Base-by-base conservation (phyloP, 2,888 invertebrate species). In the Ditula angustiorana region DNA sequence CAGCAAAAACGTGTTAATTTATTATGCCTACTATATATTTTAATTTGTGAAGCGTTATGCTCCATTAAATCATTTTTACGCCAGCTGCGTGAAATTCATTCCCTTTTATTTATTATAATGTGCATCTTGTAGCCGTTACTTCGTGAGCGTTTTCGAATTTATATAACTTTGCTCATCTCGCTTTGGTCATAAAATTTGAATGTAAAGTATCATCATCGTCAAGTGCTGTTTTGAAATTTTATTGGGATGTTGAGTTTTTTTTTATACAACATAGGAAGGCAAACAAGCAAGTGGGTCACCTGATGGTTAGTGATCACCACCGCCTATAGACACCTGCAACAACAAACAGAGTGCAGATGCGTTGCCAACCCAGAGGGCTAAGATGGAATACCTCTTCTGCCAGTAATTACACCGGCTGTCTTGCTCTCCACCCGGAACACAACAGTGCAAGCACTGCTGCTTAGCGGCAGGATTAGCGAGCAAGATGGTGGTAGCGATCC, bases 31-130 rank as follows among this genome's bases (percentile, higher is more conserved):
- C 75, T 74, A 81, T 83, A 78, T 76, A 78, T 85, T 71, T 78
- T 74, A 83, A 84, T 86, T 85, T 83, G 74, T 74, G 62, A 49
- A 68, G 70, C 76, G 68, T 82, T 79, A 85, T 84, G 84, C 75
- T 68, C 64, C 58, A 61, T 67, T 86, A 85, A 86, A 86, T 86
- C 83, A 85, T 82, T 82, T 81, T 80, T 26, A 11, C 33, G 47
- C 47, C 26, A 5, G 23, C 33, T 47, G 24, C 33, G 58, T 58
- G 16, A 47, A 47, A 47, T 47, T 16, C 33, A 16, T 21, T 26
- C 21, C 56, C 23, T 58, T 21, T 35, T 57, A 84, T 85, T 86
- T 83, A 81, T 82, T 81, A 75, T 77, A 74, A 77, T 72, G 71
- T 75, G 74, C 74, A 75, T 76, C 33, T 10, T 47, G 44, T 57